Evolutionary conservation across 1,140 invertebrate genomes (phyloP).

Genomic region (Calliopsis andreniformis): DNA sequence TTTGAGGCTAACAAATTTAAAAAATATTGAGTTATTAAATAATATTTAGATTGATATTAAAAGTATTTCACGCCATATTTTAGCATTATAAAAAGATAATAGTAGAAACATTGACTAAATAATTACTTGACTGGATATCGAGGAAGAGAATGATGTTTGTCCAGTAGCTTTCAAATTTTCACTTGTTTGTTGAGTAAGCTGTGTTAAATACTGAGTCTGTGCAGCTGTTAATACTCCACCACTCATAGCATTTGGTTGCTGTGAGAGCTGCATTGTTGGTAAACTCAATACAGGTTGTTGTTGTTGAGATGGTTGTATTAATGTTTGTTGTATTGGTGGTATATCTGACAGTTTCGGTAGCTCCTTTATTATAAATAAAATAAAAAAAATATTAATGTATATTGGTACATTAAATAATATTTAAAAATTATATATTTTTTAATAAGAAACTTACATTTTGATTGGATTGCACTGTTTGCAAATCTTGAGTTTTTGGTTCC

Average conservation of each 20-base stretch:
- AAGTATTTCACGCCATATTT: neutral
- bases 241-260: constrained; percentile 74
- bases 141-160: constrained; percentile 77
- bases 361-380: constrained; percentile 58
- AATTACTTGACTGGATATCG: constrained; percentile 75
- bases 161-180: constrained; percentile 84
- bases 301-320: constrained; percentile 73
- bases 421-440: constrained; percentile 59
- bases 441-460: constrained; percentile 65
- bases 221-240: constrained; percentile 84
- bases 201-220: constrained; percentile 87
- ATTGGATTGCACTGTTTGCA: constrained; percentile 63
- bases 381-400: constrained; percentile 13
- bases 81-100: no score
- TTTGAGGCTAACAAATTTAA: constrained; percentile 77
- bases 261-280: constrained; percentile 78
- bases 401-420: neutral
- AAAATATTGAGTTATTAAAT: neutral
- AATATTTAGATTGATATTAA: neutral
- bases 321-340: constrained; percentile 63
- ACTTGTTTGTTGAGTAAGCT: constrained; percentile 86
- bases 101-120: neutral
- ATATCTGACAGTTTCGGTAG: constrained; percentile 73
- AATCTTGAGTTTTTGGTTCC: constrained; percentile 68
- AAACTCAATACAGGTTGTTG: constrained; percentile 70